These are phyloP conservation scores for Hirtodrosophila histrioides DNA, from an alignment of 2,888 invertebrate genomes.

Conservation along the genomic window DNA sequence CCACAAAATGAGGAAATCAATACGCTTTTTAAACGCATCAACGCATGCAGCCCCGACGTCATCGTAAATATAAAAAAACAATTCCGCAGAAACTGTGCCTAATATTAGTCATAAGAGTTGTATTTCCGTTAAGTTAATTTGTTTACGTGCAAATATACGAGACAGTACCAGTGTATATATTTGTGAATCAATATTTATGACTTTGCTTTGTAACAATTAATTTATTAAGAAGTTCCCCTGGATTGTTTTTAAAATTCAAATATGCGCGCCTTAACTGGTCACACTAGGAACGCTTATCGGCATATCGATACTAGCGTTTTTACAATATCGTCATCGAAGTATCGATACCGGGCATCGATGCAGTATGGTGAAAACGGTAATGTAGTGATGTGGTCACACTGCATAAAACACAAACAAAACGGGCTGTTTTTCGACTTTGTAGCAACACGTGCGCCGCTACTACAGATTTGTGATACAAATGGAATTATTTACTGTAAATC, in stretches of 20 bases:
- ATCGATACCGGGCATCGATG: slow-evolving; percentile 33
- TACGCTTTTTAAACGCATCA: slow-evolving; percentile 34
- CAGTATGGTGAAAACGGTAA: slow-evolving; percentile 35
- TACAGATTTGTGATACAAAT: slow-evolving; percentile 82
- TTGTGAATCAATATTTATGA: slow-evolving; percentile 1
- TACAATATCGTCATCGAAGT: background rate
- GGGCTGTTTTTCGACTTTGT: background rate
- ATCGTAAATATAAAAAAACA: slow-evolving; percentile 27
- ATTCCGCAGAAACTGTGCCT: slow-evolving; percentile 30
- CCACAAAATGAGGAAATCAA: slow-evolving; percentile 2
- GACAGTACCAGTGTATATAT: slow-evolving; percentile 4
- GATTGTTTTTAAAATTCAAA: slow-evolving; percentile 18
- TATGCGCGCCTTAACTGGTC: slow-evolving; percentile 6
- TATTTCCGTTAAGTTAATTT: slow-evolving; percentile 38
- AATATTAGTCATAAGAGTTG: slow-evolving; percentile 23
- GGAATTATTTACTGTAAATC: slow-evolving; percentile 90
- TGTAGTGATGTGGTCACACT: too few species aligned
- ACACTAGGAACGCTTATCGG: background rate
- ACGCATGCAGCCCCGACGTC: background rate
- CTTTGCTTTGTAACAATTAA: background rate
- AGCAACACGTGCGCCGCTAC: slow-evolving; percentile 60
- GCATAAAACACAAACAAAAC: too few species aligned
- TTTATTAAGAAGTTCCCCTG: background rate
- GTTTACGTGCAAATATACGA: slow-evolving; percentile 4
- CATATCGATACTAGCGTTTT: slow-evolving; percentile 12